Conservation (phyloP, 2,113 vertebrate species). For the Saguinus imperator region DNA sequence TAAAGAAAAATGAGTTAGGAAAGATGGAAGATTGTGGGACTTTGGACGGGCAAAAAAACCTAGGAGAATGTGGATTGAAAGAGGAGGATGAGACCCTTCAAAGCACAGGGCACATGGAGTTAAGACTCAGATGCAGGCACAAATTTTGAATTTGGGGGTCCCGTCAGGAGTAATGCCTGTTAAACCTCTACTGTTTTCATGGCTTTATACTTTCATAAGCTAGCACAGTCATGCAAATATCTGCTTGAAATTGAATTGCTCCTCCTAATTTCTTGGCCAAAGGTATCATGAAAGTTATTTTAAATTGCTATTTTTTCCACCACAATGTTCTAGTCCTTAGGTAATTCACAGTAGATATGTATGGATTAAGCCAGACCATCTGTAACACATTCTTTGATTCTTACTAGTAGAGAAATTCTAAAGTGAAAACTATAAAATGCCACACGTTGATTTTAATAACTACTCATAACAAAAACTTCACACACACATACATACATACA, state of each 20-base stretch:
- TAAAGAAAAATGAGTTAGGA: background rate
- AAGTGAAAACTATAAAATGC: conserved; percentile 27
- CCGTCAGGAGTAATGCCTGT: background rate
- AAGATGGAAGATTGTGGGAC: background rate
- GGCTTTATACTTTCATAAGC: background rate
- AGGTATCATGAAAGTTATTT: background rate
- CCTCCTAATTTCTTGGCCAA: background rate
- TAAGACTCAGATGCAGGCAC: background rate
- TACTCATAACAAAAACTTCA: background rate
- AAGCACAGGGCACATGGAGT: background rate
- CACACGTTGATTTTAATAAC: background rate
- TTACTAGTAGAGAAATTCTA: background rate
- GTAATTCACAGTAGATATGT: background rate
- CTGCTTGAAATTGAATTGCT: background rate
- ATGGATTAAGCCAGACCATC: background rate
- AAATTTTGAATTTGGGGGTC: background rate
- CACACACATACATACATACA: background rate
- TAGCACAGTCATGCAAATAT: background rate
- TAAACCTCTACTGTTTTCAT: background rate
- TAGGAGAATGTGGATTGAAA: background rate
- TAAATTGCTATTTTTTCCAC: background rate
- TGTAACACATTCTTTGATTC: background rate
- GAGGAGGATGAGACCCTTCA: background rate
- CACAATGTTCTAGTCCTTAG: background rate
- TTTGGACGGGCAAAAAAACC: background rate